Conservation (phyloP, 2,888 invertebrate genomes). For the Halictus ligatus region DNA sequence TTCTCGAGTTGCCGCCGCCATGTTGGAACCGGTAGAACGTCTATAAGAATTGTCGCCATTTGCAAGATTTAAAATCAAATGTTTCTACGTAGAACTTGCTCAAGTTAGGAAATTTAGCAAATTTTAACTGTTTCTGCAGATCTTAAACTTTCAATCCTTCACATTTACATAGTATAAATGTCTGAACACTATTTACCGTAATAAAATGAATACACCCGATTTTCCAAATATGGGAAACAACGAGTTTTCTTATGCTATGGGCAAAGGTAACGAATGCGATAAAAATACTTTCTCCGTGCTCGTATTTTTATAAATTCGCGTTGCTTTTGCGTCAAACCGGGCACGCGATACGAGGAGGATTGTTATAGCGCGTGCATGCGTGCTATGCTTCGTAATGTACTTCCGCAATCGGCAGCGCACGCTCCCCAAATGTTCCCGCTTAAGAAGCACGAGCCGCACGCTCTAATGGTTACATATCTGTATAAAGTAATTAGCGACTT, state of each 20-base stretch:
- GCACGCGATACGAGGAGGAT: slow-evolving; percentile 39
- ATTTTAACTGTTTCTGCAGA: too few relatives aligned
- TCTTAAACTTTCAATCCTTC: too few relatives aligned
- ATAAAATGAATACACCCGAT: too few relatives aligned
- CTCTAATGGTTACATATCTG: slow-evolving; percentile 48
- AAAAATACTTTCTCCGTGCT: too few relatives aligned
- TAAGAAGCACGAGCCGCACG: slow-evolving; percentile 55
- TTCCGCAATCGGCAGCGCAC: slow-evolving; percentile 48
- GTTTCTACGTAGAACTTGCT: not conserved
- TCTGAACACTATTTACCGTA: too few relatives aligned
- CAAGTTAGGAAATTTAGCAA: not conserved
- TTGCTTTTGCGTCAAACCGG: slow-evolving; percentile 36
- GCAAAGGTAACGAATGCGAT: too few relatives aligned
- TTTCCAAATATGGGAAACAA: too few relatives aligned
- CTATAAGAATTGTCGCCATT: too few relatives aligned
- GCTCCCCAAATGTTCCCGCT: slow-evolving; percentile 53
- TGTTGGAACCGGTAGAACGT: not conserved
- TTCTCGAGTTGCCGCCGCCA: not conserved
- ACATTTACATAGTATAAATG: too few relatives aligned
- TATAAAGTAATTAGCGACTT: slow-evolving; percentile 61
- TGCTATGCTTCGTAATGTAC: slow-evolving; percentile 54
- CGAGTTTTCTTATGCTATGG: too few relatives aligned
- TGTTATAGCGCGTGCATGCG: slow-evolving; percentile 12
- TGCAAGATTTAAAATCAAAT: not conserved
- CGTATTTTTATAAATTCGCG: slow-evolving; percentile 37